Conservation (phyloP, 2,888 invertebrate genomes). For the Caenorhabditis zanzibari region DNA sequence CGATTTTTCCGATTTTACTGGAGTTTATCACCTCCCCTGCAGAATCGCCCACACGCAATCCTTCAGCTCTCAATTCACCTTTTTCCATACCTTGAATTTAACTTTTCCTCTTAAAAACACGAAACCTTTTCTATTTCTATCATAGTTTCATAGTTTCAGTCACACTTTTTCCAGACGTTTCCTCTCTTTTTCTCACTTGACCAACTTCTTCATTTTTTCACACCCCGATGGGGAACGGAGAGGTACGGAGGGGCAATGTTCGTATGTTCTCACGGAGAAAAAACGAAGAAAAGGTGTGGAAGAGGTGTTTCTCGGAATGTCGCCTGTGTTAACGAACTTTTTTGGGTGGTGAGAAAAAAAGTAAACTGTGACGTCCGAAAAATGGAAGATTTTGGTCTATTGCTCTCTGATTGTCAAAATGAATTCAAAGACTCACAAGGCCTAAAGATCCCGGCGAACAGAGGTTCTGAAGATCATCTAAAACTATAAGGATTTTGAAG, state of each 20-base stretch:
- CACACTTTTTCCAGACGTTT: background rate
- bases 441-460: too few relatives aligned
- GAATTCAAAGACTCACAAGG: too few relatives aligned
- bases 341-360: background rate
- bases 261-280: conserved; percentile 9
- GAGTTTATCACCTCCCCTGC: too few relatives aligned
- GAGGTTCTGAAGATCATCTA: too few relatives aligned
- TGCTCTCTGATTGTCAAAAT: too few relatives aligned
- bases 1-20: too few relatives aligned
- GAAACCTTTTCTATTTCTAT: background rate
- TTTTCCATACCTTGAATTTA: background rate
- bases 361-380: background rate
- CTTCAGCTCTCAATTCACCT: background rate
- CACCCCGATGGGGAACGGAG: background rate
- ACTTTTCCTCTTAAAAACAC: background rate
- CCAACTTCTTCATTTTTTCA: background rate
- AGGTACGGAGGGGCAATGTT: conserved; percentile 6
- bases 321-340: background rate
- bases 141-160: too few relatives aligned
- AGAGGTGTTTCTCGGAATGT: conserved; percentile 10
- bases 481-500: too few relatives aligned
- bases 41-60: background rate
- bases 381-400: background rate
- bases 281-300: background rate
- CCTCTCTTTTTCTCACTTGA: background rate